phyloP scores from a whole-genome alignment of 2,797 vertebrate species.

The Poecilia wingei region DNA sequence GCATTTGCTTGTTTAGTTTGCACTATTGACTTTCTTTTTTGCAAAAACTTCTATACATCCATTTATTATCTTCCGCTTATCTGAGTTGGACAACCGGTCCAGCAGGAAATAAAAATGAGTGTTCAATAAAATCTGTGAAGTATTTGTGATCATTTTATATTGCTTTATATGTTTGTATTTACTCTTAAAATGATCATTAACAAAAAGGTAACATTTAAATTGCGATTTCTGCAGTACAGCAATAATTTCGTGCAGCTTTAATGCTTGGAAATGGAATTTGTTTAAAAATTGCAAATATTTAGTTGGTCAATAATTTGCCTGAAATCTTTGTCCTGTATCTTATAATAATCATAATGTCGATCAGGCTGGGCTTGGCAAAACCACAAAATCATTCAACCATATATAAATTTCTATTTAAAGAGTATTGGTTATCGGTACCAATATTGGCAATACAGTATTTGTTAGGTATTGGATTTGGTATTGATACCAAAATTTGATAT shows the following conservation, averaged over 20 bases:
- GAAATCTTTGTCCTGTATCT: neutral
- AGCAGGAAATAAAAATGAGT: neutral
- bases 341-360: neutral
- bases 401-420: neutral
- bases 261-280: neutral
- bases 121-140: neutral
- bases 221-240: neutral
- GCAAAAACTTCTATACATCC: neutral
- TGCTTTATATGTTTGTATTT: neutral
- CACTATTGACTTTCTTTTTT: neutral
- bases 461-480: neutral
- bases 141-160: no score
- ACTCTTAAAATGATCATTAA: neutral
- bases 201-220: neutral
- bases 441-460: neutral
- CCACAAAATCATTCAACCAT: neutral
- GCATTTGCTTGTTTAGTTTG: neutral
- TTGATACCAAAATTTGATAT: neutral
- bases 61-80: neutral
- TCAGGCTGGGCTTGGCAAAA: neutral
- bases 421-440: neutral
- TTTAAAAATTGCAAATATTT: neutral
- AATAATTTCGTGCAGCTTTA: neutral
- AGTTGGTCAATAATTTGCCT: neutral
- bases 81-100: neutral